These are phyloP conservation scores for Nylanderia fulva DNA, from an alignment of 1,140 invertebrate species.

Conservation along the genomic window DNA sequence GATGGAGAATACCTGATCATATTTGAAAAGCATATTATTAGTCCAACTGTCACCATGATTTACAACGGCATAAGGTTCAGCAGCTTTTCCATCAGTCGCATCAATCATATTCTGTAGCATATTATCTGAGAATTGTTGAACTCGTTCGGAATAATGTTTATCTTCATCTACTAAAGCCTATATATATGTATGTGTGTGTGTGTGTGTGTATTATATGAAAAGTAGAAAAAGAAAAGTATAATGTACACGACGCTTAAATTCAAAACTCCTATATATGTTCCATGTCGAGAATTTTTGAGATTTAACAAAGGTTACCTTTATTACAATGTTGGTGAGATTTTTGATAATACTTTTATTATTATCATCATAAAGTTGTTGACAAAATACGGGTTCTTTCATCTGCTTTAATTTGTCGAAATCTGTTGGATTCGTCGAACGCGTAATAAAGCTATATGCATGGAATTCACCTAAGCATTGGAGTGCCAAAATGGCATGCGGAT, in stretches of 20 bases:
- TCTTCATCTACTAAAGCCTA: conserved; percentile 65
- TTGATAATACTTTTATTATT: neutral
- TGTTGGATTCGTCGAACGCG: conserved; percentile 76
- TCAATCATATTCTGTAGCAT: conserved; percentile 19
- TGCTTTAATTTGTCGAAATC: conserved; percentile 66
- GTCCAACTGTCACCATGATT: conserved; percentile 80
- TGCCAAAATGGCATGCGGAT: conserved; percentile 76
- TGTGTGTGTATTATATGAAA: too few species aligned
- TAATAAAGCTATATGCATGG: conserved; percentile 81
- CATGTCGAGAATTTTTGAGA: neutral
- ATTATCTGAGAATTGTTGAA: conserved; percentile 57
- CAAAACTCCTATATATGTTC: too few species aligned
- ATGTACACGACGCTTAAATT: neutral
- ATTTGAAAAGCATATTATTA: conserved; percentile 79
- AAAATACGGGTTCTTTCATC: conserved; percentile 65
- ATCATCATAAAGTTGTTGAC: neutral
- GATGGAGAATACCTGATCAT: conserved; percentile 65
- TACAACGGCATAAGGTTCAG: conserved; percentile 76
- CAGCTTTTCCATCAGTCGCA: conserved; percentile 49
- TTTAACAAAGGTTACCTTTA: neutral
- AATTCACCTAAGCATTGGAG: conserved; percentile 80
- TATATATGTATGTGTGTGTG: too few species aligned
- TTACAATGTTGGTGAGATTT: neutral
- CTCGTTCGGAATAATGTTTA: conserved; percentile 51
- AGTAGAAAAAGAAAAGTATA: neutral